Percentiles rank a stretch among this genome's conserved stretches.
phyloP scores from a whole-genome alignment of 2,113 vertebrate species.

The Tragelaphus strepsiceros region DNA sequence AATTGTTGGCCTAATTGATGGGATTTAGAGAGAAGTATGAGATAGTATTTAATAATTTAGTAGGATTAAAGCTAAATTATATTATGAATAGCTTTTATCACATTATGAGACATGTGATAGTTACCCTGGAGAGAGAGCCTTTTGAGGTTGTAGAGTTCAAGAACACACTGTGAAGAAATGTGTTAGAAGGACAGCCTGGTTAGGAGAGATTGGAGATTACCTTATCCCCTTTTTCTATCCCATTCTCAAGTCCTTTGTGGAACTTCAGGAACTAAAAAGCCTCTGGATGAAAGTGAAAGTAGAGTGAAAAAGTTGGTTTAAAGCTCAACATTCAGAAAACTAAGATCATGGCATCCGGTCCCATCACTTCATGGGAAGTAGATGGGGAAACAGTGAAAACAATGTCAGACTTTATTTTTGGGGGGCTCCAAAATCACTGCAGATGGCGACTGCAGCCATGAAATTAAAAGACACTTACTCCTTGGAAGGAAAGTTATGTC shows the following conservation, averaged over 20 bases:
- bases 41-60: slow-evolving; percentile 1
- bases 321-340: no score
- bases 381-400: no score
- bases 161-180: not conserved
- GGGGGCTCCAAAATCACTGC: no score
- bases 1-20: not conserved
- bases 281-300: no score
- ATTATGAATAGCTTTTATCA: slow-evolving; percentile 1
- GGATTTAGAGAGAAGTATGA: slow-evolving; percentile 5
- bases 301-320: no score
- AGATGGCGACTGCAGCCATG: no score
- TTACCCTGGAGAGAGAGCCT: not conserved
- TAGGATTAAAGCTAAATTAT: not conserved
- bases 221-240: not conserved
- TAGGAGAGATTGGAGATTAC: not conserved
- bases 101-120: not conserved
- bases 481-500: no score
- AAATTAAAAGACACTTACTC: no score
- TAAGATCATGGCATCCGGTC: no score
- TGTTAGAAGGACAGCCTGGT: not conserved
- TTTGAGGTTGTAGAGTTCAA: not conserved
- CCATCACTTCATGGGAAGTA: no score
- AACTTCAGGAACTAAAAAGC: not conserved
- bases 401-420: no score
- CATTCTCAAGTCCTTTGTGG: not conserved